A percentile compares a stretch with the other conserved stretches of the same genome.
These are phyloP conservation scores for Cotesia glomerata DNA, from an alignment of 1,140 invertebrate species.

Conservation along the genomic window DNA sequence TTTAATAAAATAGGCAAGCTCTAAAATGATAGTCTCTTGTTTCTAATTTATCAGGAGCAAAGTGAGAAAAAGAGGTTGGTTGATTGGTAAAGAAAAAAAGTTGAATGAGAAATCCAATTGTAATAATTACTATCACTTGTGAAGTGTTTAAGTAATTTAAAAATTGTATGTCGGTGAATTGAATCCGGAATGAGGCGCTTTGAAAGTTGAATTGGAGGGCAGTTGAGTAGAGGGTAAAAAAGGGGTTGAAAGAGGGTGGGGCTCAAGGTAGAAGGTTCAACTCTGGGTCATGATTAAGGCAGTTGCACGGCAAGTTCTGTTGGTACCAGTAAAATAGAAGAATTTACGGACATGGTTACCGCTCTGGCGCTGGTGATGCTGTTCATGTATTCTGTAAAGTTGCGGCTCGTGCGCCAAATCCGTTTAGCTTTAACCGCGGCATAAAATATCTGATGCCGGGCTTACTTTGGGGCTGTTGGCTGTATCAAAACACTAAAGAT, in stretches of 20 bases:
- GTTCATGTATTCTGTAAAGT: no score
- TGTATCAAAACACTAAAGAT: slow-evolving; percentile 3
- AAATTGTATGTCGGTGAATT: background rate
- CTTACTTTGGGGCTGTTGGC: background rate
- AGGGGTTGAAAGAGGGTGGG: background rate
- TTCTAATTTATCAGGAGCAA: no score
- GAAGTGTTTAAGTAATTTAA: background rate
- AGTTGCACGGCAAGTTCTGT: no score
- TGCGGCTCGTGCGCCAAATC: background rate
- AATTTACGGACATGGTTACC: background rate
- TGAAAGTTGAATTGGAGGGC: background rate
- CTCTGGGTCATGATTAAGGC: no score
- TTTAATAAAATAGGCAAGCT: no score
- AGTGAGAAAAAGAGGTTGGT: no score
- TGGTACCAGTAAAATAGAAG: background rate
- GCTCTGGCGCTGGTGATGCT: no score
- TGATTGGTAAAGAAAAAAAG: background rate
- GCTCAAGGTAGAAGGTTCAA: background rate
- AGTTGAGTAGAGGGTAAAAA: background rate
- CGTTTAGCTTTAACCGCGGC: background rate
- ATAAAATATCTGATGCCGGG: background rate
- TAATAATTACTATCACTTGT: background rate
- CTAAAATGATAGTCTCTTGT: no score
- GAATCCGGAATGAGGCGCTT: background rate
- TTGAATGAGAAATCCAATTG: background rate